These are phyloP conservation scores for Eupeodes latifasciatus DNA, from an alignment of 2,888 invertebrate genomes.

Conservation along the genomic window DNA sequence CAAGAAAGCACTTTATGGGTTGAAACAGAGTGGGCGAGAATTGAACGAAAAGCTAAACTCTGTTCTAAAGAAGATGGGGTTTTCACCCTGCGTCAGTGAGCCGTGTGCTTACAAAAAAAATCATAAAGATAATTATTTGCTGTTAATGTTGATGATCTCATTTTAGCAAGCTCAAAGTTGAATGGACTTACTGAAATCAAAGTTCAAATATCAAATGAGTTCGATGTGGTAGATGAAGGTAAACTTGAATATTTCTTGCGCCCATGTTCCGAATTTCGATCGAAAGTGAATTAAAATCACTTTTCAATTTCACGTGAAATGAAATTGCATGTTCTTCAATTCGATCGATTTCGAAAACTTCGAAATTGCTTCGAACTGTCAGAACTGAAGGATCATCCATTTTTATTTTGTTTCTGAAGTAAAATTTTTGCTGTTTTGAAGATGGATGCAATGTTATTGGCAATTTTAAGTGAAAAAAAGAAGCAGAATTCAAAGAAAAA, in stretches of 20 bases:
- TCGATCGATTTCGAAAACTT: no score
- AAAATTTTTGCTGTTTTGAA: no score
- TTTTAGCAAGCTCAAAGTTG: neutral
- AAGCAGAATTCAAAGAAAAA: no score
- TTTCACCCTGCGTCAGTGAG: constrained; percentile 62
- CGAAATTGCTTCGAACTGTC: no score
- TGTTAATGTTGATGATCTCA: neutral
- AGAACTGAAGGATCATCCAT: no score
- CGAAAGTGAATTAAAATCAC: no score
- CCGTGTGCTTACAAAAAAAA: constrained; percentile 67
- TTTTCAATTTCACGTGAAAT: no score
- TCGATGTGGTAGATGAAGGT: neutral
- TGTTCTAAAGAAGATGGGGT: constrained; percentile 66
- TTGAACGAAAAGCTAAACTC: constrained; percentile 75
- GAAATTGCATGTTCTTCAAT: no score
- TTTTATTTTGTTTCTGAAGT: no score
- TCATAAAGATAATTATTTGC: constrained; percentile 49
- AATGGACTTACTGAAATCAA: neutral
- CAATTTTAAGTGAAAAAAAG: no score
- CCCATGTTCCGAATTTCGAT: no score
- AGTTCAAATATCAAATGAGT: neutral
- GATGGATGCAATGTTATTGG: no score
- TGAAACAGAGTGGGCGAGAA: constrained; percentile 77
- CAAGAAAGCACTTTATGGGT: constrained; percentile 76
- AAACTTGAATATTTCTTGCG: neutral